Evolutionary conservation across 2,113 vertebrate species (phyloP).

Genomic region (Scolopax mira): DNA sequence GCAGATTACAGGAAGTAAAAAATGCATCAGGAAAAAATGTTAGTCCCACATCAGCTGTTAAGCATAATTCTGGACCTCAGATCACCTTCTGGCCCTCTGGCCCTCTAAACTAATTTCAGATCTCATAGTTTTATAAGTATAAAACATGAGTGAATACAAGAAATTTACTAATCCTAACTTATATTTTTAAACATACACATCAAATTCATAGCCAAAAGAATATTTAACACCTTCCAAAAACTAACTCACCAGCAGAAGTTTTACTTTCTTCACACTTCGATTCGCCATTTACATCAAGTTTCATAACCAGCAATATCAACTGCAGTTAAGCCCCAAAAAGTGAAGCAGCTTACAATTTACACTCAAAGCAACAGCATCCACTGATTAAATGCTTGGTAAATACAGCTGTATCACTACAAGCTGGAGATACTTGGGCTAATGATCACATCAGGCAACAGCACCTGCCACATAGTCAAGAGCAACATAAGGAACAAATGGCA

Average conservation of each 20-base stretch:
- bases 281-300: conserved; percentile 29
- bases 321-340: background rate
- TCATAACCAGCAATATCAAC: background rate
- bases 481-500: conserved; percentile 40
- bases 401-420: background rate
- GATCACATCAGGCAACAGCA: conserved; percentile 8
- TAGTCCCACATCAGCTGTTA: background rate
- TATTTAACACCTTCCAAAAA: background rate
- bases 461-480: conserved; percentile 8
- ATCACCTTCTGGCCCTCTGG: background rate
- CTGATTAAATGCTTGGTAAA: background rate
- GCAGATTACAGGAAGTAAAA: background rate
- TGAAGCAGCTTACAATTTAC: background rate
- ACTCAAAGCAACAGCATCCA: background rate
- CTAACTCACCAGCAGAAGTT: background rate
- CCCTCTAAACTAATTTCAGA: background rate
- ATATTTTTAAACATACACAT: background rate
- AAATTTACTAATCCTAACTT: background rate
- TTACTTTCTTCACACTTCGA: conserved; percentile 19
- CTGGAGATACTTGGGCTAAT: background rate
- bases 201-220: background rate
- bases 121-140: background rate
- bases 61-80: background rate
- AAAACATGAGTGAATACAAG: background rate
- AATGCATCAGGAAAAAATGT: background rate